Evolutionary conservation across 2,113 vertebrate genomes (phyloP).

Genomic region (Phrynosoma platyrhinos): DNA sequence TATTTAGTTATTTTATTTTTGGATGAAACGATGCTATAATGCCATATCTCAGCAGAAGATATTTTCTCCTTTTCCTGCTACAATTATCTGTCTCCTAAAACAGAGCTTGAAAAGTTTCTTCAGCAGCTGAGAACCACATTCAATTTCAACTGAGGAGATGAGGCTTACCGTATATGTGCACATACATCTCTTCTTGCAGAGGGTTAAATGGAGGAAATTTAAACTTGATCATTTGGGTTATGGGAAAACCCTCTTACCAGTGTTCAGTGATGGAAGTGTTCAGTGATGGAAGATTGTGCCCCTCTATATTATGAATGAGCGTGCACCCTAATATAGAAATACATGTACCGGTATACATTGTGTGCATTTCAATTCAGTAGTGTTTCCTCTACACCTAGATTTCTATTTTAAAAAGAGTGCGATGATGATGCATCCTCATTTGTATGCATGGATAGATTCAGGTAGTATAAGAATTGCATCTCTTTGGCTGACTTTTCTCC

Average conservation of each 20-base stretch:
- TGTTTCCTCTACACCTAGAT: background rate
- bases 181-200: background rate
- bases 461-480: background rate
- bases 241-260: background rate
- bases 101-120: background rate
- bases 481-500: background rate
- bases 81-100: background rate
- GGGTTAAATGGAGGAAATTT: background rate
- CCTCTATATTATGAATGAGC: background rate
- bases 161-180: too few species aligned
- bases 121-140: too few species aligned
- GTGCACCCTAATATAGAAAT: background rate
- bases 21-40: too few species aligned
- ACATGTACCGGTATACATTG: background rate
- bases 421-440: background rate
- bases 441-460: background rate
- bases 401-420: background rate
- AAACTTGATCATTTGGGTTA: background rate
- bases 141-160: too few species aligned
- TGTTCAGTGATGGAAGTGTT: background rate
- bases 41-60: too few species aligned
- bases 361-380: background rate
- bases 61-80: background rate
- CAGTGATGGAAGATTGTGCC: background rate
- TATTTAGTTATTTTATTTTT: too few species aligned